phyloP scores from a whole-genome alignment of 2,797 vertebrate genomes.

The Triplophysa yarkandensis region DNA sequence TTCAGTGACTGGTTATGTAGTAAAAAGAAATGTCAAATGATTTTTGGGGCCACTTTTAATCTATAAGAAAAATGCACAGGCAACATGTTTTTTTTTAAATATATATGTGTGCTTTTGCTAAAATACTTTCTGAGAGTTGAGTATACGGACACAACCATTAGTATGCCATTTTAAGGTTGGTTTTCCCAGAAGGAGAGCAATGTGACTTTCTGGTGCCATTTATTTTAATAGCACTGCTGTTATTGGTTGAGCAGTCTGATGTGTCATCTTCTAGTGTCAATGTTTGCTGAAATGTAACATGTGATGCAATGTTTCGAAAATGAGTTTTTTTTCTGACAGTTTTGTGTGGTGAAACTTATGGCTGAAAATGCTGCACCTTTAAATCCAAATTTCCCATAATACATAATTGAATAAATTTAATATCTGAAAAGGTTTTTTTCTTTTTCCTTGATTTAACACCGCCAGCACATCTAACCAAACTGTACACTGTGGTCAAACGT shows the following conservation, averaged over 20 bases:
- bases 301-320: background rate
- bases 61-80: background rate
- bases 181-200: background rate
- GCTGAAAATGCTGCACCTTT: background rate
- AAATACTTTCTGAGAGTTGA: background rate
- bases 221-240: background rate
- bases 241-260: background rate
- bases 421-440: background rate
- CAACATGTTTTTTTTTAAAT: background rate
- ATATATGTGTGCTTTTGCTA: background rate
- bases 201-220: background rate
- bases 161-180: background rate
- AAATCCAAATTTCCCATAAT: background rate
- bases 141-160: background rate
- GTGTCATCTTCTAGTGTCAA: background rate
- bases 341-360: background rate
- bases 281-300: background rate
- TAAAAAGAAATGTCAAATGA: background rate
- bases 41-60: conserved; percentile 6
- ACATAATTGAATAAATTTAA: conserved; percentile 22
- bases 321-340: background rate
- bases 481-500: no score
- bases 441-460: background rate
- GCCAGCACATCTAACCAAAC: background rate
- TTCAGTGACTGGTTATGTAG: background rate